phyloP scores from a whole-genome alignment of 2,113 vertebrate species.

The Pedionomus torquatus region DNA sequence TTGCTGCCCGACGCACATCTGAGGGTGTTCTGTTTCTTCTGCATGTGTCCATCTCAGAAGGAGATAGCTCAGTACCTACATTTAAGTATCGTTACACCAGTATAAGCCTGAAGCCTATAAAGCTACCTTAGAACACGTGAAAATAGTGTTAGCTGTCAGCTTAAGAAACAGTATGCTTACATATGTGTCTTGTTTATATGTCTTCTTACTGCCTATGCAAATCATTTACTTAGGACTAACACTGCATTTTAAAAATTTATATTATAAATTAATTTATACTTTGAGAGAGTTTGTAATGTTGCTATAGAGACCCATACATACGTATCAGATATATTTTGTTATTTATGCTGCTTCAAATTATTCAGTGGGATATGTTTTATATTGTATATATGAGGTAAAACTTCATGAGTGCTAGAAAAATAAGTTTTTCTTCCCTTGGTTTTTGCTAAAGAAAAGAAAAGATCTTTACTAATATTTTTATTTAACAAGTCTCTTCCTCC shows the following conservation, averaged over 20 bases:
- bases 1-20: not conserved
- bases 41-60: not conserved
- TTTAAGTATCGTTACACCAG: not conserved
- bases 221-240: not conserved
- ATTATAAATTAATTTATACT: not conserved
- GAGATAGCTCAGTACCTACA: not conserved
- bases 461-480: not conserved
- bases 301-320: not conserved
- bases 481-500: not conserved
- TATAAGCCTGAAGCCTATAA: not conserved
- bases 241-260: no score
- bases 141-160: not conserved
- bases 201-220: not conserved
- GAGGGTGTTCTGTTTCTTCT: not conserved
- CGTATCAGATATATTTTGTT: not conserved
- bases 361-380: not conserved
- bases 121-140: not conserved
- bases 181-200: not conserved
- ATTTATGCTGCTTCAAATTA: not conserved
- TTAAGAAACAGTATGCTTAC: not conserved
- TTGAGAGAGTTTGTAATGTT: not conserved
- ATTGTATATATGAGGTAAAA: not conserved
- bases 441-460: not conserved
- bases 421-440: not conserved
- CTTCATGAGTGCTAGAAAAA: not conserved